These are phyloP conservation scores for Proales similis DNA, from an alignment of 1,140 invertebrate species.

Conservation along the genomic window DNA sequence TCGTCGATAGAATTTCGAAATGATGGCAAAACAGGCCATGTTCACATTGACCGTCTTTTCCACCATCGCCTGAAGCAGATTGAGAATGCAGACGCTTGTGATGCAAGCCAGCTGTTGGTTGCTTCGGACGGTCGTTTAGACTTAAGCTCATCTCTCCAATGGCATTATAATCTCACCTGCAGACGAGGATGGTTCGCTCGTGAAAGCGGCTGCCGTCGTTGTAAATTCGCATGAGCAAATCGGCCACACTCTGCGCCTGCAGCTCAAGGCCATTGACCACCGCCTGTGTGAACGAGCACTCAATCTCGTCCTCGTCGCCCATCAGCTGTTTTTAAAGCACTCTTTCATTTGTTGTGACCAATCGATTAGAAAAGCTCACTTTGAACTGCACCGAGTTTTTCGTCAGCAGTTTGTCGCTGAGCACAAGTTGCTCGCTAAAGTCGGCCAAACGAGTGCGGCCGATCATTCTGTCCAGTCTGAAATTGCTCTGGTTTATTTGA, in stretches of 20 bases:
- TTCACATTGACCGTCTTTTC: conserved; percentile 25
- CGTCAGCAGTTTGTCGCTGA: too few relatives aligned
- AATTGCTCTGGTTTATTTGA: not conserved
- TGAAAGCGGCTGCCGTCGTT: conserved; percentile 1
- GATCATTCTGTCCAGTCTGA: too few relatives aligned
- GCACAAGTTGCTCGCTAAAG: too few relatives aligned
- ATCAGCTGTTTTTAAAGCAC: too few relatives aligned
- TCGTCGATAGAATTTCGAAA: conserved; percentile 7
- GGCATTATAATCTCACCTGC: conserved; percentile 2
- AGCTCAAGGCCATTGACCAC: too few relatives aligned
- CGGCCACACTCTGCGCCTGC: too few relatives aligned
- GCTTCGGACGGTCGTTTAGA: not conserved
- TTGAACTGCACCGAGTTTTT: too few relatives aligned
- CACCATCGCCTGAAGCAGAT: conserved; percentile 6
- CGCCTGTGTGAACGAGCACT: too few relatives aligned
- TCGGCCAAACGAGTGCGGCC: too few relatives aligned
- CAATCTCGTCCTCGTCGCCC: too few relatives aligned
- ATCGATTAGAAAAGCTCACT: too few relatives aligned
- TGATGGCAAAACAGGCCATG: conserved; percentile 10
- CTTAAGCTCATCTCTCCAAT: not conserved
- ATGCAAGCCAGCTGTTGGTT: not conserved
- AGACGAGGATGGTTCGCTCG: conserved; percentile 1
- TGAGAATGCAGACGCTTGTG: not conserved
- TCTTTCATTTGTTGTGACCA: too few relatives aligned
- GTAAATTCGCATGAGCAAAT: not conserved